Evolutionary conservation across 2,888 invertebrate genomes (phyloP).

Genomic region (Beris chalybata): DNA sequence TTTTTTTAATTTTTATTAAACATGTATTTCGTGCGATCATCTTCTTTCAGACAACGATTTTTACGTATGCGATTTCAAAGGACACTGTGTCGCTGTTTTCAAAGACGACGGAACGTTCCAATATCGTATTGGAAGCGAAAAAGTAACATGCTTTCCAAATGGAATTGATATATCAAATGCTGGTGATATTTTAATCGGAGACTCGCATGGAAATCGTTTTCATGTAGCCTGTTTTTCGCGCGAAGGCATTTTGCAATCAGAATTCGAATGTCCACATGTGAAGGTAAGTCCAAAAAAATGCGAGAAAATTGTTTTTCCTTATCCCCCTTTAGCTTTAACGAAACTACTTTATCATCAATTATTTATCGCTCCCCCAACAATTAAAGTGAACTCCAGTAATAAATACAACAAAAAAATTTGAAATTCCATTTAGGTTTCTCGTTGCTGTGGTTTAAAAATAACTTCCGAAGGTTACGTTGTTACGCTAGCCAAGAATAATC

Average conservation of each 20-base stretch:
- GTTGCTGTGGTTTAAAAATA: conserved; percentile 96
- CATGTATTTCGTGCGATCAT: conserved; percentile 37
- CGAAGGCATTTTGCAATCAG: conserved; percentile 82
- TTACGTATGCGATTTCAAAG: conserved; percentile 97
- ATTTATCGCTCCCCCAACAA: no score
- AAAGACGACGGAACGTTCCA: conserved; percentile 89
- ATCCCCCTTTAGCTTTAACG: no score
- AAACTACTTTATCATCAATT: no score
- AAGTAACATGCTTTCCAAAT: conserved; percentile 95
- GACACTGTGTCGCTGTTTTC: conserved; percentile 95
- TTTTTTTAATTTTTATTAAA: background rate
- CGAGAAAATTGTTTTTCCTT: no score
- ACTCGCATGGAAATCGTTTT: conserved; percentile 96
- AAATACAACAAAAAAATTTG: no score
- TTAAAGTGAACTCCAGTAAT: no score
- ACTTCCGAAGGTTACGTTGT: conserved; percentile 96
- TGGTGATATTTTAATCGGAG: conserved; percentile 94
- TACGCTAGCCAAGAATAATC: conserved; percentile 97
- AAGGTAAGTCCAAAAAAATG: conserved; percentile 66
- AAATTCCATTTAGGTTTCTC: conserved; percentile 73
- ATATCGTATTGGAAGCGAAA: conserved; percentile 93
- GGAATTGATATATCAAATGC: conserved; percentile 97
- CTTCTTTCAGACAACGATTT: conserved; percentile 75
- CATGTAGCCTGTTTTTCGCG: conserved; percentile 94
- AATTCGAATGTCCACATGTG: conserved; percentile 96